Base-by-base conservation (phyloP, 2,888 invertebrate species). In the Drosophila siamana region DNA sequence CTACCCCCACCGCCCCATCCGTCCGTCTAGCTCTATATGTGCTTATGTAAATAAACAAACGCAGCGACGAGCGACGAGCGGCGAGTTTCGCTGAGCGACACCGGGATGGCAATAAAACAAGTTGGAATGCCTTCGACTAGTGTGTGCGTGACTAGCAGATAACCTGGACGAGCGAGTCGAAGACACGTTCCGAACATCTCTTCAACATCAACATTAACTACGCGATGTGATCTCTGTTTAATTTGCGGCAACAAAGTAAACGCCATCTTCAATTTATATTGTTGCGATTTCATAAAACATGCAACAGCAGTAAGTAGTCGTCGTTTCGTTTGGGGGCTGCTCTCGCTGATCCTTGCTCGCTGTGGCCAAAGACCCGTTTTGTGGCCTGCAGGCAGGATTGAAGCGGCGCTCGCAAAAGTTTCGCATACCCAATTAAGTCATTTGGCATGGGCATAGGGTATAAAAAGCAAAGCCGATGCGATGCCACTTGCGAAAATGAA, bases 401-500 rank as follows among this genome's bases (percentile, higher is more conserved):
- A 9, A 47, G 11, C 19, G 11, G 26, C 36, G 22, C 13, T 22
- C 3, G n/a, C 36, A 40, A 8, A 16, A 11, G 44, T 40, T 26
- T 38, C 2, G 6, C 36, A 40, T 36, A 41, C 41, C 51, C 43
- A 8, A 7, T 6, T 1, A 9, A 9, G 5, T n/a, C 0, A 19
- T 13, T 57, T 6, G n/a, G 15, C 11, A 15, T 28, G 30, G 26
- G 0, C 9, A 6, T n/a, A 63, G 60, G 30, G 69, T 69, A 69
- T 61, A 51, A 41, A 63, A 48, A 76, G 74, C 59, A 73, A 82
- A 79, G 73, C 68, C 66, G 63, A 46, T 70, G 82, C 66, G 63
- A 46, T 70, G 82, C 83, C 82, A 87, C 82, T 87, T 82, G 82
- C 68, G 77, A 85, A 82, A 82, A 82, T 87, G 88, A 82, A 82